Evolutionary conservation across 1,140 invertebrate species (phyloP).

Genomic region (Helicoverpa zea): DNA sequence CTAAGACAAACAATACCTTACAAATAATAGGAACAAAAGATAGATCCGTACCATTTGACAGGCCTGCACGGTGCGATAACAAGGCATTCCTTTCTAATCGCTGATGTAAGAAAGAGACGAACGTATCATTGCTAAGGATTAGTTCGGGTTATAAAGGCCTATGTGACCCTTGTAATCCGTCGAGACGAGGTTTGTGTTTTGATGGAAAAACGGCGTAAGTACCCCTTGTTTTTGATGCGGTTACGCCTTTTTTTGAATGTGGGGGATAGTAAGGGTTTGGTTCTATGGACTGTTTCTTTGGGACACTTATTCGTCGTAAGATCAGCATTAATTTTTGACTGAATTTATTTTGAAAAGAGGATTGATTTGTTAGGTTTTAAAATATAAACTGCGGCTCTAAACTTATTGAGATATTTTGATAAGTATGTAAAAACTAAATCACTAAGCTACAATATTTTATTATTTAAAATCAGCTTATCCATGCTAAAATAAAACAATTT

Average conservation of each 20-base stretch:
- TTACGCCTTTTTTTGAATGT: no score
- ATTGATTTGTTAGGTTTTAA: no score
- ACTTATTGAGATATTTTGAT: no score
- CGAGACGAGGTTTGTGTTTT: slow-evolving; percentile 36
- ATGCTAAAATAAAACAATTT: no score
- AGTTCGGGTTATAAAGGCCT: slow-evolving; percentile 18
- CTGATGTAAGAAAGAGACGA: slow-evolving; percentile 4
- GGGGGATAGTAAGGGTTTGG: not conserved
- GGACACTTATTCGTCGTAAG: not conserved
- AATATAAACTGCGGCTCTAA: no score
- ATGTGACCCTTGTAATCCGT: slow-evolving; percentile 42
- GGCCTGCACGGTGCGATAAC: slow-evolving; percentile 11
- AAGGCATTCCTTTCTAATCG: slow-evolving; percentile 16
- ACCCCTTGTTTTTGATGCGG: not conserved
- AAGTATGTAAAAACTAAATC: no score
- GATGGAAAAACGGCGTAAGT: not conserved
- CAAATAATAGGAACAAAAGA: not conserved
- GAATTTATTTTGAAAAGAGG: no score
- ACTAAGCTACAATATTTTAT: no score
- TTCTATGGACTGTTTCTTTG: not conserved
- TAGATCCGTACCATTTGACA: not conserved
- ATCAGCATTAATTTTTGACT: not conserved
- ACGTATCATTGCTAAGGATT: slow-evolving; percentile 46
- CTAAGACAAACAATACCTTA: not conserved
- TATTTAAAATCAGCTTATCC: no score